Evolutionary conservation across 2,113 vertebrate species (phyloP).

Genomic region (Myotis davidii): DNA sequence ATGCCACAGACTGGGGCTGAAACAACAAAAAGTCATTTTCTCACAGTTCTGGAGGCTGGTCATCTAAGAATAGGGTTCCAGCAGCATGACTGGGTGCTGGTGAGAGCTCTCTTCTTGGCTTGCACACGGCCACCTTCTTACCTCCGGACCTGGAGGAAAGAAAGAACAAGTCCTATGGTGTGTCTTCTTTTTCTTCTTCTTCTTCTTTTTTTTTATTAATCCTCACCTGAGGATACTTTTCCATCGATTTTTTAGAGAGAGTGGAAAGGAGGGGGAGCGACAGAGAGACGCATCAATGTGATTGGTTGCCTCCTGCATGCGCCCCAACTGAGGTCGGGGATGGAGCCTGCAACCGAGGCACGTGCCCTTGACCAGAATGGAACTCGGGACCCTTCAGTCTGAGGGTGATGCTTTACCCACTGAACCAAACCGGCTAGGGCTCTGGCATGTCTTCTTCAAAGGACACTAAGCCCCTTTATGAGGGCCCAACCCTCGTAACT

Average conservation of each 20-base stretch:
- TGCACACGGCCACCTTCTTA: not conserved
- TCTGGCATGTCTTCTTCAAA: not conserved
- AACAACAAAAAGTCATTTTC: not conserved
- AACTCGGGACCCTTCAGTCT: too few species aligned
- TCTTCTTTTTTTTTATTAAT: too few species aligned
- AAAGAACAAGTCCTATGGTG: not conserved
- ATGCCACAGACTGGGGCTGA: not conserved
- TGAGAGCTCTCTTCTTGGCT: not conserved
- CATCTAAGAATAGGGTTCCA: not conserved
- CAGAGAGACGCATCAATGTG: too few species aligned
- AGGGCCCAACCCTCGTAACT: not conserved
- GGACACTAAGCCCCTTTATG: not conserved
- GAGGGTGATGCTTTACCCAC: too few species aligned
- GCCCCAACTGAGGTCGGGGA: too few species aligned
- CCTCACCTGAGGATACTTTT: too few species aligned
- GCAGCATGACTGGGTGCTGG: not conserved
- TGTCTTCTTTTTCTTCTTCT: not conserved
- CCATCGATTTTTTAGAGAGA: too few species aligned
- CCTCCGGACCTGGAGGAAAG: not conserved
- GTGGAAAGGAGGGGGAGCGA: too few species aligned
- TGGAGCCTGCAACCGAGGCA: too few species aligned
- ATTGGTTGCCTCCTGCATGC: too few species aligned
- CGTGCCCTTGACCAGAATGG: too few species aligned
- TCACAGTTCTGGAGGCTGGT: not conserved
- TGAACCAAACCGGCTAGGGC: too few species aligned